Conservation (phyloP, 1,140 invertebrate species). For the Pseudomyrmex flavicornis region DNA sequence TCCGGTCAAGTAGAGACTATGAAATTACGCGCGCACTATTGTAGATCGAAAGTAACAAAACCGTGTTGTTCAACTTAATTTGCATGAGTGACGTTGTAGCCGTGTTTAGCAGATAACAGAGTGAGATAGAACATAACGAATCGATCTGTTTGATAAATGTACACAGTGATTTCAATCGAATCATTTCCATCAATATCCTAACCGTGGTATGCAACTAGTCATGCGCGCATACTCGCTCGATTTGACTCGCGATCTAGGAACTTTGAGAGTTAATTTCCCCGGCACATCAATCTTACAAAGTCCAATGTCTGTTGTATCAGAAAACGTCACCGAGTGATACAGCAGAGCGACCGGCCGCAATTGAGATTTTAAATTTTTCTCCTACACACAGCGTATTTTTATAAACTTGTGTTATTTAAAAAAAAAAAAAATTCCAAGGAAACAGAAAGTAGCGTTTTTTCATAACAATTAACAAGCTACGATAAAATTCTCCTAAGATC, state of each 20-base stretch:
- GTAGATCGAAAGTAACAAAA: neutral
- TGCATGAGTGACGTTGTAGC: neutral
- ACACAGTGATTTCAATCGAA: neutral
- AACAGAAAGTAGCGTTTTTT: neutral
- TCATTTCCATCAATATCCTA: neutral
- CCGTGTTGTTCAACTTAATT: slow-evolving; percentile 5
- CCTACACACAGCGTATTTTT: neutral
- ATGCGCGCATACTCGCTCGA: neutral
- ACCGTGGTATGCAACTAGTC: neutral
- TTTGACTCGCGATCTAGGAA: slow-evolving; percentile 4
- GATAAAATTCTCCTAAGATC: neutral
- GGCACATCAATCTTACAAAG: neutral
- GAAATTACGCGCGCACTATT: neutral
- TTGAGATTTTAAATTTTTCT: neutral
- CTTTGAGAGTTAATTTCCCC: neutral
- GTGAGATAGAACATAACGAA: neutral
- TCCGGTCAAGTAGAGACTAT: neutral
- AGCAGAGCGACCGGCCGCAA: neutral
- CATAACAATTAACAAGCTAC: neutral
- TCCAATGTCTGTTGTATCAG: neutral
- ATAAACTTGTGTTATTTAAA: neutral
- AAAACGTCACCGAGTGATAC: neutral
- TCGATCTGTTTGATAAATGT: neutral
- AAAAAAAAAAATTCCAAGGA: neutral
- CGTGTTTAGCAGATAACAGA: neutral